Evolutionary conservation across 2,113 vertebrate genomes (phyloP).

Genomic region (Tychaedon coryphoeus): DNA sequence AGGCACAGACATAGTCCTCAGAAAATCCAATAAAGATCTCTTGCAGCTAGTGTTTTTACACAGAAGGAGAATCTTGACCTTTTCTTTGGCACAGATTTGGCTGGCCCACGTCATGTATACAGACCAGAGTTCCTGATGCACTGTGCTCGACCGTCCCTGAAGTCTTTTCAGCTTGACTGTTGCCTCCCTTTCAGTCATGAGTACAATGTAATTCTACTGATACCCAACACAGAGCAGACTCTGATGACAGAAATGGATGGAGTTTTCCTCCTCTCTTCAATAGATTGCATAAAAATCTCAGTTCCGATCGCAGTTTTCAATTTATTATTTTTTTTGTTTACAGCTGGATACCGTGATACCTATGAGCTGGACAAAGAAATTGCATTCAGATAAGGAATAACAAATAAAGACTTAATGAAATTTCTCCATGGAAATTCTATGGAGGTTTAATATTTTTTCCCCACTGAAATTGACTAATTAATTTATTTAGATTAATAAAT

Average conservation of each 20-base stretch:
- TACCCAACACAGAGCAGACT: background rate
- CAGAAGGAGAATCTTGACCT: rapidly evolving
- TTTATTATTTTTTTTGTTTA: background rate
- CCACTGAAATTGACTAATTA: background rate
- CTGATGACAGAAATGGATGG: background rate
- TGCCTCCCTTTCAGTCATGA: rapidly evolving
- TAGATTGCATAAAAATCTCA: background rate
- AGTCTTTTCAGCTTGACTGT: background rate
- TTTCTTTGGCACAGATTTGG: background rate
- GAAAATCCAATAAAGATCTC: background rate
- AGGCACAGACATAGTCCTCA: background rate
- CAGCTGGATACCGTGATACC: background rate
- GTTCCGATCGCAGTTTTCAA: background rate
- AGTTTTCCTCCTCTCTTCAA: background rate
- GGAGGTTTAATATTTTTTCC: background rate
- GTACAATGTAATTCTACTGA: background rate
- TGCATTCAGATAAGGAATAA: background rate
- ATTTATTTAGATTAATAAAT: background rate
- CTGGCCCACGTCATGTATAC: background rate
- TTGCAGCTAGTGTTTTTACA: background rate
- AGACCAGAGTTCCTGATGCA: background rate
- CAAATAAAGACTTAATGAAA: background rate
- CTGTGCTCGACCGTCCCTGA: background rate
- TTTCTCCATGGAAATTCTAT: background rate
- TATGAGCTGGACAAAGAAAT: background rate